Conservation (phyloP, 2,888 invertebrate species). For the Thelaira solivaga region DNA sequence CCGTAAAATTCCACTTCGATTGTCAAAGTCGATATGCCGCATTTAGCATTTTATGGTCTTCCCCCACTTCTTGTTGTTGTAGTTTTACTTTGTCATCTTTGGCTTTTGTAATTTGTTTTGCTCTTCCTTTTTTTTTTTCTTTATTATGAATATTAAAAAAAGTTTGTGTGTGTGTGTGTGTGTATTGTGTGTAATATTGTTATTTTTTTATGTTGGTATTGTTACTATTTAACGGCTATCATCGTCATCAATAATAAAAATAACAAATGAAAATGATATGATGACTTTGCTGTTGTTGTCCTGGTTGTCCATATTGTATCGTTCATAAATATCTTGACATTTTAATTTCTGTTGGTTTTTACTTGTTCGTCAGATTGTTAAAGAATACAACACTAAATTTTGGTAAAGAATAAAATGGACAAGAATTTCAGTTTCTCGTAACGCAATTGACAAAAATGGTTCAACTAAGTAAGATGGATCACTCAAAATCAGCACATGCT, state of each 20-base stretch:
- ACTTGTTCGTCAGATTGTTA: not conserved
- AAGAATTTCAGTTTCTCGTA: no score
- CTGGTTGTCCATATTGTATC: slow-evolving; percentile 21
- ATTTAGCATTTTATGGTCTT: slow-evolving; percentile 44
- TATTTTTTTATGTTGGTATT: slow-evolving; percentile 31
- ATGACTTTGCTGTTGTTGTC: slow-evolving; percentile 30
- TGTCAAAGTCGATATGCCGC: slow-evolving; percentile 52
- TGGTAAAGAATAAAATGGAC: not conserved
- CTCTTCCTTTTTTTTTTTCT: not conserved
- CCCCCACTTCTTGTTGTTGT: not conserved
- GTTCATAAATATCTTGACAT: slow-evolving; percentile 44
- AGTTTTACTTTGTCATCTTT: not conserved
- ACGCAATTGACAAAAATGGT: no score
- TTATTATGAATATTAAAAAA: not conserved
- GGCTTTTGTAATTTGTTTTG: not conserved
- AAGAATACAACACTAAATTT: not conserved
- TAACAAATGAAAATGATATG: slow-evolving; percentile 26
- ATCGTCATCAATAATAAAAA: slow-evolving; percentile 35
- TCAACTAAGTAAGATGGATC: no score
- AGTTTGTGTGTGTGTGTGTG: not conserved
- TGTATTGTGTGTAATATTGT: no score
- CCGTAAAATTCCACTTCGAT: slow-evolving; percentile 58
- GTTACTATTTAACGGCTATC: slow-evolving; percentile 40
- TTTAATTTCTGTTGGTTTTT: slow-evolving; percentile 27
- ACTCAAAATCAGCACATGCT: no score